These are phyloP conservation scores for Reticulitermes lucifugus DNA, from an alignment of 2,888 invertebrate genomes.

Conservation along the genomic window DNA sequence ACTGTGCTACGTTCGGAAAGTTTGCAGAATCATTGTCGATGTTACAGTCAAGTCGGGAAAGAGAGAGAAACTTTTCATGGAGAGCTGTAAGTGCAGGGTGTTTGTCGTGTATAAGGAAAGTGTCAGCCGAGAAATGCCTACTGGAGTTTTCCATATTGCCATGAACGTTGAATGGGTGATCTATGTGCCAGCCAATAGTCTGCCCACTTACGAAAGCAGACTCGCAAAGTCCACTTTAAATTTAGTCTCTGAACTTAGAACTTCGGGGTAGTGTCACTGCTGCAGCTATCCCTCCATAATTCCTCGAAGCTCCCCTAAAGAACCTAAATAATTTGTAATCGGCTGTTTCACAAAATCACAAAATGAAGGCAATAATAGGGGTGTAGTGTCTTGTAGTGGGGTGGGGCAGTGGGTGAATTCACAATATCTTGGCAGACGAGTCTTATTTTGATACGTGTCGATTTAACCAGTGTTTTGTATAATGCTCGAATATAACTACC, in stretches of 20 bases:
- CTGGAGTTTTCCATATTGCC: neutral
- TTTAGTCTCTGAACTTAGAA: neutral
- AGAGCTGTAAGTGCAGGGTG: slow-evolving; percentile 9
- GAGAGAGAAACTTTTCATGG: neutral
- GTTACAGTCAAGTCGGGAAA: slow-evolving; percentile 10
- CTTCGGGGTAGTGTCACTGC: no score
- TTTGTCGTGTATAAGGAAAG: neutral
- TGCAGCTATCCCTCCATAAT: neutral
- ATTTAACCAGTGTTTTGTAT: no score
- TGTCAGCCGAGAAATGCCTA: slow-evolving; percentile 1
- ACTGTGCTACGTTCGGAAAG: slow-evolving; percentile 33
- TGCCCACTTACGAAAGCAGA: neutral
- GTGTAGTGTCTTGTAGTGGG: no score
- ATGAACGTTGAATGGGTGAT: neutral
- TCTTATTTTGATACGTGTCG: no score
- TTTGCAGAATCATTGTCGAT: slow-evolving; percentile 36
- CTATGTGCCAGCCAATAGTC: neutral
- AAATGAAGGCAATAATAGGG: no score
- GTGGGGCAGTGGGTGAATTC: no score
- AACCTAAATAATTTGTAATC: no score
- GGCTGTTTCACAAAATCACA: no score
- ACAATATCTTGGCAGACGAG: no score
- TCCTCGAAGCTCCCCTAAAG: neutral
- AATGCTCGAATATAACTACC: no score
- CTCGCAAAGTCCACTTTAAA: neutral